Percentiles rank a stretch among this genome's conserved stretches.
Conservation (phyloP, 2,888 invertebrate genomes). For the Ariolimax columbianus region DNA sequence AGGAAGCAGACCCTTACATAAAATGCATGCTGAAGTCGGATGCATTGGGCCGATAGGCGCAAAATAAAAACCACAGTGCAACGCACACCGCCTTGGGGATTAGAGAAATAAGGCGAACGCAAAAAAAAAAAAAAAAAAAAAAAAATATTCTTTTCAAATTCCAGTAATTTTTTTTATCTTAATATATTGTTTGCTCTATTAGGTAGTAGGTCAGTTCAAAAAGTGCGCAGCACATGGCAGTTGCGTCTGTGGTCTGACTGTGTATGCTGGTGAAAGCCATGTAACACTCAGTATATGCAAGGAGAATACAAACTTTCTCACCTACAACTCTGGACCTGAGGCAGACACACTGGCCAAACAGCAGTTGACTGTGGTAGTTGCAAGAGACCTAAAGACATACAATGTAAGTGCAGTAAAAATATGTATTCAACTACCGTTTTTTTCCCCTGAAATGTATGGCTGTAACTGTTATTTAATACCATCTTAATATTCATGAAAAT, state of each 20-base stretch:
- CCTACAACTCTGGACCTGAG: neutral
- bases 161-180: neutral
- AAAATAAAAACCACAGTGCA: too few species aligned
- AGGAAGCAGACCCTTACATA: too few species aligned
- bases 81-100: too few species aligned
- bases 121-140: too few species aligned
- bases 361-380: slow-evolving; percentile 16
- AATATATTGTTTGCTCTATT: neutral
- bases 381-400: slow-evolving; percentile 24
- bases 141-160: neutral
- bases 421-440: neutral
- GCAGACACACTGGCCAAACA: neutral
- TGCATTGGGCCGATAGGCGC: too few species aligned
- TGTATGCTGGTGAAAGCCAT: slow-evolving; percentile 32
- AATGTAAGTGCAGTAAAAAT: slow-evolving; percentile 25
- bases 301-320: neutral
- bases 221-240: slow-evolving; percentile 46
- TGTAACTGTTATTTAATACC: too few species aligned
- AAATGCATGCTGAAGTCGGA: too few species aligned
- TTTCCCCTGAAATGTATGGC: too few species aligned
- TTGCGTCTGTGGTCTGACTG: slow-evolving; percentile 49
- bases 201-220: slow-evolving; percentile 45
- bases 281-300: slow-evolving; percentile 48
- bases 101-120: too few species aligned
- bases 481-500: too few species aligned